These are phyloP conservation scores for Boloria selene DNA, from an alignment of 2,888 invertebrate genomes.

Conservation along the genomic window DNA sequence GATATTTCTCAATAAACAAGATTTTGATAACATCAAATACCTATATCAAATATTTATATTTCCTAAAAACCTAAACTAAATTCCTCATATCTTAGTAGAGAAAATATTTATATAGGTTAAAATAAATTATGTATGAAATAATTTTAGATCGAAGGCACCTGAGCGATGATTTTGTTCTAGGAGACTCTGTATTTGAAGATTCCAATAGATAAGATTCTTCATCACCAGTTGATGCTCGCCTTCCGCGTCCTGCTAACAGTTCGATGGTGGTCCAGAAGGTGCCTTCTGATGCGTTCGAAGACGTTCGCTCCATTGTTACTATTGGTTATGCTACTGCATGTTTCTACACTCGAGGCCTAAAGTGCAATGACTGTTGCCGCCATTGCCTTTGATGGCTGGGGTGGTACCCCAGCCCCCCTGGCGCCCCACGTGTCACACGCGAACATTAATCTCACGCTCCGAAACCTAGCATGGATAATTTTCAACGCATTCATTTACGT, in stretches of 20 bases:
- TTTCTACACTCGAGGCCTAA: slow-evolving; percentile 60
- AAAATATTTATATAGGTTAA: too few species aligned
- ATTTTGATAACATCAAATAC: neutral
- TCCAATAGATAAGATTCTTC: slow-evolving; percentile 50
- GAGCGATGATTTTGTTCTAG: slow-evolving; percentile 62
- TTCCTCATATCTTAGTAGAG: too few species aligned
- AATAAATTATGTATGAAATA: neutral
- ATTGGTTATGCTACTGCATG: slow-evolving; percentile 53
- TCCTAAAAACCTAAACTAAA: neutral
- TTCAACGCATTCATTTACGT: slow-evolving; percentile 52
- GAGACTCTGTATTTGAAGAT: slow-evolving; percentile 41
- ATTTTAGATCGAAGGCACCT: slow-evolving; percentile 53
- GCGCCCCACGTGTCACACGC: slow-evolving; percentile 72
- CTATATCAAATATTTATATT: neutral
- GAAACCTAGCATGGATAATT: slow-evolving; percentile 64
- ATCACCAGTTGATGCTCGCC: slow-evolving; percentile 74
- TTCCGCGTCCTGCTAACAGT: slow-evolving; percentile 79
- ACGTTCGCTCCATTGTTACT: slow-evolving; percentile 65
- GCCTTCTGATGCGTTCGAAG: slow-evolving; percentile 73
- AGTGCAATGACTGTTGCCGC: slow-evolving; percentile 78
- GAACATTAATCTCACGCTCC: slow-evolving; percentile 72
- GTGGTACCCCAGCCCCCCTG: slow-evolving; percentile 46
- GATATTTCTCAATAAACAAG: neutral
- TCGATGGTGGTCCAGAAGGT: slow-evolving; percentile 85
- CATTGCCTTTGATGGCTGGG: slow-evolving; percentile 51